Base-by-base conservation (phyloP, 1,140 invertebrate species). In the Venustaconcha ellipsiformis region DNA sequence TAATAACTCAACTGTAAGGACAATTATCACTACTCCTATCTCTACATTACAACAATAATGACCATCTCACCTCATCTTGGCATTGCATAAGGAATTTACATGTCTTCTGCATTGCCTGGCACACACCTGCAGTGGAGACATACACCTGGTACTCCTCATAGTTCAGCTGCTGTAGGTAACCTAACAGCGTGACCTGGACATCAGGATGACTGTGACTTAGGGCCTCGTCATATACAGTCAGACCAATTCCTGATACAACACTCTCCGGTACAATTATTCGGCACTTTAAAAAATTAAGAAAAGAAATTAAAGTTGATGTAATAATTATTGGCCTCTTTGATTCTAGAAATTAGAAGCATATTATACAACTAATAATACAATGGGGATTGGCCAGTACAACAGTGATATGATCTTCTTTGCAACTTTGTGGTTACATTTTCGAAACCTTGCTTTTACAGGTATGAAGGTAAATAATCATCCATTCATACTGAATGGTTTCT, bases 71-170 rank as follows among this genome's bases (percentile, higher is more conserved):
- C 74, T 76, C 74, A 67, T 76, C 74, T n/a, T 76, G 74, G 12
- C 60, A 58, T 26, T 66, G n/a, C 14, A 57, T 67, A 56, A 76
- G 48, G 66, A 76, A 76, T 71, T 71, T 76, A 67, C 74, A 76
- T 26, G 74, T 70, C 67, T 71, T 76, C 56, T 70, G 68, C 48
- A 76, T 17, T 58, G 74, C 65, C 60, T 76, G 74, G 57, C 74
- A 76, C 18, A 76, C 59, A 18, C 68, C 71, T 76, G 74, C 74
- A 18, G 74, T 76, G 60, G 67, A 64, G 67, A 76, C 74, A 71
- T 76, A 76, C 59, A 76, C 74, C 30, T 69, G 63, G 60, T 70
- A 71, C 59, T 62, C 58, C 14, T 69, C 74, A 56, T 70, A 62
- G 60, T 76, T 69, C 14, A 76, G 68, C 23, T 76, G 74, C 60